phyloP scores from a whole-genome alignment of 2,113 vertebrate genomes.

The Tympanuchus pallidicinctus region DNA sequence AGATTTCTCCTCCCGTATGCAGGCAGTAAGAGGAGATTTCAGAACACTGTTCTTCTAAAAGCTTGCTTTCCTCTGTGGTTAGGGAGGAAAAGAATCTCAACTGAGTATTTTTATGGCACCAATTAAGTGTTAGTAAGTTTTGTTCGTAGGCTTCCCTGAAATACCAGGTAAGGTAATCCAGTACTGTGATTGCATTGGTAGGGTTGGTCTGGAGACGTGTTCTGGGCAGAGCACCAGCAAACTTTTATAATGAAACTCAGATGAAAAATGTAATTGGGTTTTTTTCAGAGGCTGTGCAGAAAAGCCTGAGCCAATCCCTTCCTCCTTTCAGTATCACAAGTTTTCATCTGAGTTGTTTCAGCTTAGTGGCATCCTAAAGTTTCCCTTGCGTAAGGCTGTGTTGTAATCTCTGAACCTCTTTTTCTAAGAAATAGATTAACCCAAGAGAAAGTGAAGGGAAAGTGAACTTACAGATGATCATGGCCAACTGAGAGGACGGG shows the following conservation, averaged over 20 bases:
- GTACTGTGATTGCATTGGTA: neutral
- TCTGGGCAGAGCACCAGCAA: neutral
- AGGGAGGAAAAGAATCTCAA: neutral
- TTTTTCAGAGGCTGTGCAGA: neutral
- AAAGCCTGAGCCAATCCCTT: neutral
- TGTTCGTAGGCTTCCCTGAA: neutral
- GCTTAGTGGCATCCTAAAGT: neutral
- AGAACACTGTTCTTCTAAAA: slow-evolving; percentile 37
- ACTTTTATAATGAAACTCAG: neutral
- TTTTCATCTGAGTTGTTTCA: neutral
- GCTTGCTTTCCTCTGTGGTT: slow-evolving; percentile 3
- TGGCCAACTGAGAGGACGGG: neutral
- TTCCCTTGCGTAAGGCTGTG: neutral
- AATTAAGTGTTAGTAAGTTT: slow-evolving; percentile 2
- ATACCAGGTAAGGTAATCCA: neutral
- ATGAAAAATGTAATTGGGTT: rapidly evolving
- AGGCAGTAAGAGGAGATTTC: neutral
- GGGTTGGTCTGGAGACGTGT: neutral
- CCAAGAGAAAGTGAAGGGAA: neutral
- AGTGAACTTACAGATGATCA: neutral
- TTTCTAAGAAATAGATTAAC: neutral
- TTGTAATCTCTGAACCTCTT: neutral
- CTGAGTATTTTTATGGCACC: neutral
- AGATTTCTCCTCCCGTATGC: neutral
- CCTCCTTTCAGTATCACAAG: rapidly evolving